Evolutionary conservation across 2,797 vertebrate species (phyloP), one percentile per base, ranked within the genome.

Genomic region (Pogonophryne albipinna): DNA sequence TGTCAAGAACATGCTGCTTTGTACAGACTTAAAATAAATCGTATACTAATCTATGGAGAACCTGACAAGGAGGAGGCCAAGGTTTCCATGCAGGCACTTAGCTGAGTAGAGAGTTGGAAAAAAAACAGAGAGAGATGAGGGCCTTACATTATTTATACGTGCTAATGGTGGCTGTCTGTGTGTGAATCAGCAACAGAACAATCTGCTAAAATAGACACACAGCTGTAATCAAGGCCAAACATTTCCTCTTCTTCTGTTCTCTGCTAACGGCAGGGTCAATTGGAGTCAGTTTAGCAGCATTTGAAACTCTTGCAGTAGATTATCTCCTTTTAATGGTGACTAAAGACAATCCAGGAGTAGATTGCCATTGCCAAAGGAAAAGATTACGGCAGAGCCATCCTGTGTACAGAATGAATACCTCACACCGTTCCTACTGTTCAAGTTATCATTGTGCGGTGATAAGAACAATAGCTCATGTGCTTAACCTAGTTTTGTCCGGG

Each of bases 111-210:
- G 82, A 90, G 78, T 72, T 96, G 95, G 61, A 52, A 62, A 52
- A n/a, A 44, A 56, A 34, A 76, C 41, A 95, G 92, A 95, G 70
- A 78, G 80, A 79, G 84, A 85, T 87, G 84, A 80, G 84, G 92
- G 93, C 94, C 94, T 93, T 99, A 97, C 97, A 99, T 99, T 99
- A 99, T 99, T 99, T 97, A 99, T 99, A 96, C 89, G 92, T 96
- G 95, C 96, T 99, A 99, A 99, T 99, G 97, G 98, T 94, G 79
- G 95, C 87, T 82, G 82, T 85, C 77, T 85, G 71, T 80, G 82
- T 90, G 56, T 57, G 96, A 96, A 96, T 96, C 96, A 90, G 96
- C 97, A 96, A 94, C 95, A 95, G 94, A 94, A 95, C 95, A 95
- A 96, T 97, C 96, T 93, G 95, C 96, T 96, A 95, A 97, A 97